Base-by-base conservation (phyloP, 2,888 invertebrate genomes). In the Taphrorychus bicolor region DNA sequence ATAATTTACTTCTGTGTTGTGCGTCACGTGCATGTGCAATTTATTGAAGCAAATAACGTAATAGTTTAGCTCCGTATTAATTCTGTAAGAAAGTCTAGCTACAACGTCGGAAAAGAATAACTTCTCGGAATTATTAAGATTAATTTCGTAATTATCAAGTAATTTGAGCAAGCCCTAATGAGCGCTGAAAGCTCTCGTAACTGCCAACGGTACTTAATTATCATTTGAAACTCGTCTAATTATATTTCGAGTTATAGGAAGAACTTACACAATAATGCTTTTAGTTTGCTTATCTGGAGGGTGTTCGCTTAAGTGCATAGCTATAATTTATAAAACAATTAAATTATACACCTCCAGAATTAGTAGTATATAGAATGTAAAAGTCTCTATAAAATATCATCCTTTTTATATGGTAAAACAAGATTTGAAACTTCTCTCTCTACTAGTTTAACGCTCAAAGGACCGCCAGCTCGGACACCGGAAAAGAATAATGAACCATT, bases 171-270 rank as follows among this genome's bases (percentile, higher is more conserved):
- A 18, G 41, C 41, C 41, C 16, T 66, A 66, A 66, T 61, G 66
- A 61, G 57, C 53, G 45, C 45, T 51, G 40, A 66, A 56, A 60
- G 66, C 56, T 24, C 52, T 66, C 51, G 14, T 48, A 60, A 60
- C 51, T 51, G 41, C 42, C 49, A 61, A 66, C 61, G 53, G 54
- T 54, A 51, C 67, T 68, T 68, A 68, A 68, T 68, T 62, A 63
- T 68, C 52, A 68, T 68, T 68, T 67, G 52, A 58, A 53, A 41
- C 62, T 68, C 59, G 22, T 45, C 67, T 68, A 68, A 68, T 68
- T 68, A 68, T 63, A 54, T 68, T 59, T 68, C 49, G 48, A 68
- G 59, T 62, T 68, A 59, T 63, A 48, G 54, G 59, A 59, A 18
- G 45, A 63, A 60, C 59, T 59, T 68, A 68, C 63, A 62, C 59